phyloP scores from a whole-genome alignment of 2,888 invertebrate genomes.

The Apamea sordens region DNA sequence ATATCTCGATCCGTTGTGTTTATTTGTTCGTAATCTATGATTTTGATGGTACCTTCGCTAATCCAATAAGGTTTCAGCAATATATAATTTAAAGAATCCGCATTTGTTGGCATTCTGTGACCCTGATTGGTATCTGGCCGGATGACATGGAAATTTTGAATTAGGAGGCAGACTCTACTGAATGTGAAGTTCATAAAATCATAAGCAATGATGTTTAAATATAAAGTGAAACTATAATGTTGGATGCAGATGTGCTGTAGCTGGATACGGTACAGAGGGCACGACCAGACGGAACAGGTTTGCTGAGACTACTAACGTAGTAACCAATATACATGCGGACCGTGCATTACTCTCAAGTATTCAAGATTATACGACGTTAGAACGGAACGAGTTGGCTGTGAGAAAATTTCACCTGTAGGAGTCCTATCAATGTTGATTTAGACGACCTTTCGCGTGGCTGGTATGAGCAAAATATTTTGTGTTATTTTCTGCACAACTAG shows the following conservation, averaged over 20 bases:
- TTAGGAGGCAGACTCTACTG: constrained; percentile 23
- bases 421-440: constrained; percentile 76
- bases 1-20: constrained; percentile 65
- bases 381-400: constrained; percentile 79
- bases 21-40: constrained; percentile 70
- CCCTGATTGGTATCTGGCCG: constrained; percentile 67
- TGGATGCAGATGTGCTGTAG: constrained; percentile 79
- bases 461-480: constrained; percentile 69
- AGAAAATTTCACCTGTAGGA: constrained; percentile 87
- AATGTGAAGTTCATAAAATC: constrained; percentile 65
- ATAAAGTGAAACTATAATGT: constrained; percentile 85
- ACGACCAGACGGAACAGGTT: constrained; percentile 86
- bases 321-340: constrained; percentile 88
- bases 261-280: constrained; percentile 86
- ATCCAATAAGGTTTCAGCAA: constrained; percentile 76
- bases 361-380: constrained; percentile 82
- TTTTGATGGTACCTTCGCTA: constrained; percentile 69
- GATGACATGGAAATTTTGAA: constrained; percentile 53
- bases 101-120: constrained; percentile 60
- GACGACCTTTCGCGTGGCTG: constrained; percentile 65
- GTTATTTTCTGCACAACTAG: constrained; percentile 42
- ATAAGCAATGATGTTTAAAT: constrained; percentile 78
- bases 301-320: constrained; percentile 86
- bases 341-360: constrained; percentile 77
- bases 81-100: constrained; percentile 68